Base-by-base conservation (phyloP, 2,888 invertebrate species). In the Sceliomorpha sp. region DNA sequence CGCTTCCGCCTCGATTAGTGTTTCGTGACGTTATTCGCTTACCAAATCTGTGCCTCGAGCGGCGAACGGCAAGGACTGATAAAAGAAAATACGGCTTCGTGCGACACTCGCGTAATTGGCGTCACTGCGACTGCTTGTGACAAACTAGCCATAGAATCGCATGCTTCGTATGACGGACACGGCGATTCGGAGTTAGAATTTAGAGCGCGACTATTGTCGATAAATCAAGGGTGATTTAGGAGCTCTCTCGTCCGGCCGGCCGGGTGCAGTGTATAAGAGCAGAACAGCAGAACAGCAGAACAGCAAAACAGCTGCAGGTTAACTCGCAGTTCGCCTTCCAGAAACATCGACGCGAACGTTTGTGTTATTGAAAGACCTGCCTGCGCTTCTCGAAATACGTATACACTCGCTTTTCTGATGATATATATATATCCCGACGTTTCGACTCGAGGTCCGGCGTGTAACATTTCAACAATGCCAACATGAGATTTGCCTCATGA, bases 191-290 rank as follows among this genome's bases (percentile, higher is more conserved):
- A 31, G 17, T 26, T 45, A 26, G 45, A 45, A 45, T 45, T 45
- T 45, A 45, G 45, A 45, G 45, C 45, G 9, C 14, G 45, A 31
- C 45, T 26, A 45, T 45, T 45, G 45, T 45, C 17, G 31, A 45
- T 45, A 45, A 45, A 45, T 45, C 31, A 45, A 45, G 45, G 15
- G 31, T 17, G 45, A 45, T 45, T 45, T 45, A 45, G 45, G 5
- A 26, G 29, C 31, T 45, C 31, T 31, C 31, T 9, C 45, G 31
- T 31, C 27, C 27, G 27, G 42, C n/a, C n/a, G n/a, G n/a, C n/a
- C n/a, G n/a, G n/a, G n/a, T n/a, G n/a, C n/a, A n/a, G 20, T 17
- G 13, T 26, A 13, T 20, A 42, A n/a, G n/a, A n/a, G n/a, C n/a
- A n/a, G n/a, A n/a, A n/a, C n/a, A n/a, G n/a, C n/a, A n/a, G n/a